Evolutionary conservation across 2,113 vertebrate species (phyloP).

Genomic region (Phasianus colchicus): DNA sequence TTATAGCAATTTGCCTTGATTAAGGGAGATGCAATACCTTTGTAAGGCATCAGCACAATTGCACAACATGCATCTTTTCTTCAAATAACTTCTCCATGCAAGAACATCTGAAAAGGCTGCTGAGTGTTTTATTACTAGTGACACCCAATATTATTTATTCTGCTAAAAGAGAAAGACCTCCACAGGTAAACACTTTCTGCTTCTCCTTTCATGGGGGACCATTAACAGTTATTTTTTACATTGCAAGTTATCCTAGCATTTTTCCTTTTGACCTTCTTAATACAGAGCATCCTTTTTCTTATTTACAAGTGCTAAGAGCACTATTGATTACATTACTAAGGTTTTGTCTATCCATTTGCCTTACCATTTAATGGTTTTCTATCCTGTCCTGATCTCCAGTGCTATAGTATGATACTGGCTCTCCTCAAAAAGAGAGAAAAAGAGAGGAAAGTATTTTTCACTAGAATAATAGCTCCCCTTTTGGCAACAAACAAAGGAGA

Average conservation of each 20-base stretch:
- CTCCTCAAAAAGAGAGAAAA: background rate
- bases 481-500: constrained; percentile 63
- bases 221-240: fast-evolving
- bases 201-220: background rate
- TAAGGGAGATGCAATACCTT: background rate
- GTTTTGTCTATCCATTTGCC: background rate
- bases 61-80: background rate
- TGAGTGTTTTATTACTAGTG: background rate
- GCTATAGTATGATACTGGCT: constrained; percentile 25
- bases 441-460: constrained; percentile 32
- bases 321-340: background rate
- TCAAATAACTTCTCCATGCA: background rate
- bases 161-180: background rate
- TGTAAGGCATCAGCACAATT: background rate
- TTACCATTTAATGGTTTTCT: constrained; percentile 24
- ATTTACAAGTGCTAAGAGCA: background rate
- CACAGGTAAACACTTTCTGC: background rate
- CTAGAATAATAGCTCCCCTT: constrained; percentile 62
- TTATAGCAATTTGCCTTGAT: background rate
- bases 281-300: background rate
- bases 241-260: background rate
- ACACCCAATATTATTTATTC: background rate
- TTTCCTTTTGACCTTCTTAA: background rate
- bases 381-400: constrained; percentile 23
- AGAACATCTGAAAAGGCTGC: background rate